Base-by-base conservation (phyloP, 1,140 invertebrate species). In the Archivesica marissinica region DNA sequence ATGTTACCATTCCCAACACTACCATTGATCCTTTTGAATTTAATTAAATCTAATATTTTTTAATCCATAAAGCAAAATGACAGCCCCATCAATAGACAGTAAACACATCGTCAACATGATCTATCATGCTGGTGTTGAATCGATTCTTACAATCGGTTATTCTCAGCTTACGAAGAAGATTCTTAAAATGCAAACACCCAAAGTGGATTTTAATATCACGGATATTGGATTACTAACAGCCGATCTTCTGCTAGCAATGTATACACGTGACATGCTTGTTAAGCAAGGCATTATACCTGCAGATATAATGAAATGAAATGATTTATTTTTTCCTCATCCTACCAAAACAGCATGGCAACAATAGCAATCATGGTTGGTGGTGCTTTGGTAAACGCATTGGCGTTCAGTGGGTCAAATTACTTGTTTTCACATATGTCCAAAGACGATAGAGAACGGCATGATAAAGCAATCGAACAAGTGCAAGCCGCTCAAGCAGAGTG, bases 401-500 rank as follows among this genome's bases (percentile, higher is more conserved):
- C 59, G 25, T 61, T 61, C 25, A 17, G 9, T 9, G 59, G 59
- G 9, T 17, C 15, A 13, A 61, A 61, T 25, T 61, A 61, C 25
- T 61, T 76, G 17, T 76, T 76, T 25, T 76, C 74, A 47, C 4
- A 74, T 33, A 76, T 76, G 59, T 20, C n/a, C 64, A 68, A 38
- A 38, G 72, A 0, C 0, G 84, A 86, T 30, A 35, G 28, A 13
- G 64, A 72, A 59, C n/a, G 84, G 25, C 75, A 79, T 38, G 76
- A 79, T n/a, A 47, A 72, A 56, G 76, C 72, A 38, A 35, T 79
- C 3, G 84, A 79, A 72, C 75, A 86, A 54, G 56, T 86, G n/a
- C 47, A 79, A 72, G 75, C 84, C n/a, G 75, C 50, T 1, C 75
- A 85, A 66, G 82, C 41, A 56, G 52, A 41, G 23, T 41, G 61